Evolutionary conservation across 1,140 invertebrate species (phyloP).

Genomic region (Wiebesia pumilae): DNA sequence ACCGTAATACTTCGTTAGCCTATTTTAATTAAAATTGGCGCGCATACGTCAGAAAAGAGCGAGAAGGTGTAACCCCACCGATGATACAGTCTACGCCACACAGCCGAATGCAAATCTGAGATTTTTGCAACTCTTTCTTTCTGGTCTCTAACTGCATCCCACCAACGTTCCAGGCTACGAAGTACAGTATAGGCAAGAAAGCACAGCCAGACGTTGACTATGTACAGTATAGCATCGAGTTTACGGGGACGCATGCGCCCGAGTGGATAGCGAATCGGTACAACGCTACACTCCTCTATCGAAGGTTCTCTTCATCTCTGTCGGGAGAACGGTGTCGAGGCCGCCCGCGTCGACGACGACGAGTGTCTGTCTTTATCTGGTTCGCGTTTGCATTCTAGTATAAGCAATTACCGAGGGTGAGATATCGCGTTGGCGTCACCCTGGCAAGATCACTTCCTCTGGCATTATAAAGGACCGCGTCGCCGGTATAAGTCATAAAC

Average conservation of each 20-base stretch:
- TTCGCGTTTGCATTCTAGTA: constrained; percentile 3
- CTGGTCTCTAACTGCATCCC: not conserved
- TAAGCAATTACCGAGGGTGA: not conserved
- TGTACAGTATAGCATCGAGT: not conserved
- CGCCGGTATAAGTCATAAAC: not conserved
- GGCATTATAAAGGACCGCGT: not conserved
- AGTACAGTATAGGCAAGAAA: no score
- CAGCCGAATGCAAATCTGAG: no score
- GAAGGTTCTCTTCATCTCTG: not conserved
- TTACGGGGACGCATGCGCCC: not conserved
- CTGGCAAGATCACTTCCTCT: not conserved
- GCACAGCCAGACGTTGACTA: not conserved
- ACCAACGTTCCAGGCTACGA: not conserved
- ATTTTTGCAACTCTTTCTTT: no score
- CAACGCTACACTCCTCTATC: no score
- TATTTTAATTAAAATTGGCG: no score
- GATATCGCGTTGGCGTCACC: constrained; percentile 14
- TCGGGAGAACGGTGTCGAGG: constrained; percentile 34
- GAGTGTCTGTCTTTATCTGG: constrained; percentile 18
- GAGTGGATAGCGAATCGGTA: not conserved
- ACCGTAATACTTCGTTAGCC: no score
- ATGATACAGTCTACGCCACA: no score
- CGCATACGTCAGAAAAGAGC: no score
- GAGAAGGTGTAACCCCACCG: no score
- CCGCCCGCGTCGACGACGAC: not conserved